Percentiles rank a stretch among this genome's conserved stretches.
Evolutionary conservation across 2,797 vertebrate genomes (phyloP).

Genomic region (Calcarius lapponicus): DNA sequence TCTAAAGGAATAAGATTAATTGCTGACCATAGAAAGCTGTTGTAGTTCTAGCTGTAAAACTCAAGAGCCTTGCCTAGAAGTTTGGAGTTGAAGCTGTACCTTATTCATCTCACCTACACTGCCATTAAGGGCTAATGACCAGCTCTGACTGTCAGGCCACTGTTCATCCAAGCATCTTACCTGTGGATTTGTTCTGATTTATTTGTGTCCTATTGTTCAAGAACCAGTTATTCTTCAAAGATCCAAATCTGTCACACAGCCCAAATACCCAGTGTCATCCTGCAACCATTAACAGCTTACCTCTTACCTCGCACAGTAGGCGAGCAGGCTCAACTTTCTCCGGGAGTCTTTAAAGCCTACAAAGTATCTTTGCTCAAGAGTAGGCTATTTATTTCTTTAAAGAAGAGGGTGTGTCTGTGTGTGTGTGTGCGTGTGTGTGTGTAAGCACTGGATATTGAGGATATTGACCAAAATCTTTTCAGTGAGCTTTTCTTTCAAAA

Average conservation of each 20-base stretch:
- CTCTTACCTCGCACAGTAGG: background rate
- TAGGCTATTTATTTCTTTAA: background rate
- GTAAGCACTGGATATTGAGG: background rate
- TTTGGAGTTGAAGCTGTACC: background rate
- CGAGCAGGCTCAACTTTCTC: background rate
- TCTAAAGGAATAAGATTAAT: constrained; percentile 34
- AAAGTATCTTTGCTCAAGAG: background rate
- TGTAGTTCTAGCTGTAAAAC: background rate
- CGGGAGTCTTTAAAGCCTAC: background rate
- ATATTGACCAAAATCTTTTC: background rate
- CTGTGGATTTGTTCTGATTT: background rate
- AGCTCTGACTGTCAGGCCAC: background rate
- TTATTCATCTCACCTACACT: background rate
- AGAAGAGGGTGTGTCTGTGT: background rate
- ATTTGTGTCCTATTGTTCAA: background rate
- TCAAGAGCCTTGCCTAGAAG: background rate
- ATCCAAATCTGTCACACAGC: background rate
- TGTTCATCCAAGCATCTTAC: background rate
- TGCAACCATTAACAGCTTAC: background rate
- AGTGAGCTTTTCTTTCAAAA: background rate
- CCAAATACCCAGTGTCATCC: background rate
- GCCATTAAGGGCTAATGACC: background rate
- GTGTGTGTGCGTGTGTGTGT: background rate
- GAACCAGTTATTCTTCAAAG: background rate
- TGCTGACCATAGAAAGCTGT: background rate